Evolutionary conservation across 1,140 invertebrate genomes (phyloP).

Genomic region (Druon quercuslanigerum): DNA sequence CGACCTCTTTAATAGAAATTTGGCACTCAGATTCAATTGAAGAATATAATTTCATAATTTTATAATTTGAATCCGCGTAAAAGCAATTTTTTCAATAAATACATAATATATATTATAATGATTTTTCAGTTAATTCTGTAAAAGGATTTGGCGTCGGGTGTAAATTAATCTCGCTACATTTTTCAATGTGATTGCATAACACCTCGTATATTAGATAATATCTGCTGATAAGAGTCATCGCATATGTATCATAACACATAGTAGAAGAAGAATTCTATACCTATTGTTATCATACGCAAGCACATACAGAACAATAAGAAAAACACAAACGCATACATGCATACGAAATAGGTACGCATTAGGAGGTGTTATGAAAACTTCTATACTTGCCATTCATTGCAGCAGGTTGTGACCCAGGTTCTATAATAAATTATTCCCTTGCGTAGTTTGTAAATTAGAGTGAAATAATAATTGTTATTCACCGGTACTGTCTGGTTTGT

Average conservation of each 20-base stretch:
- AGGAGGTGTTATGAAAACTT: slow-evolving; percentile 13
- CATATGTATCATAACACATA: slow-evolving; percentile 13
- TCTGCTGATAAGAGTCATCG: neutral
- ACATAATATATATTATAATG: too few species aligned
- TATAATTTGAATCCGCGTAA: too few species aligned
- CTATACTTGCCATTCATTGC: neutral
- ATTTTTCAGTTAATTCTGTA: too few species aligned
- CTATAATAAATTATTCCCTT: slow-evolving; percentile 33
- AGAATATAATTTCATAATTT: too few species aligned
- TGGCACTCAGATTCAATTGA: too few species aligned
- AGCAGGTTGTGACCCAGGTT: neutral
- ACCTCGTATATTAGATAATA: neutral
- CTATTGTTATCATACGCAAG: slow-evolving; percentile 30
- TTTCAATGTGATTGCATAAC: slow-evolving; percentile 17
- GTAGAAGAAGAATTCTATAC: slow-evolving; percentile 37
- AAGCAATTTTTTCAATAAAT: too few species aligned
- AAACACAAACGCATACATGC: neutral
- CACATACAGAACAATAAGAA: slow-evolving; percentile 10
- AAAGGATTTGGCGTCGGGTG: neutral
- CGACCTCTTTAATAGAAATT: too few species aligned
- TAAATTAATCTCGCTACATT: slow-evolving; percentile 7
- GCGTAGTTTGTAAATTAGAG: slow-evolving; percentile 52
- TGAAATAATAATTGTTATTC: slow-evolving; percentile 67
- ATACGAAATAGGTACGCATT: neutral
- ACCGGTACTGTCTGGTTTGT: slow-evolving; percentile 71